Evolutionary conservation across 2,113 vertebrate genomes (phyloP), one percentile per base, ranked within the genome.

Genomic region (Podarcis muralis): DNA sequence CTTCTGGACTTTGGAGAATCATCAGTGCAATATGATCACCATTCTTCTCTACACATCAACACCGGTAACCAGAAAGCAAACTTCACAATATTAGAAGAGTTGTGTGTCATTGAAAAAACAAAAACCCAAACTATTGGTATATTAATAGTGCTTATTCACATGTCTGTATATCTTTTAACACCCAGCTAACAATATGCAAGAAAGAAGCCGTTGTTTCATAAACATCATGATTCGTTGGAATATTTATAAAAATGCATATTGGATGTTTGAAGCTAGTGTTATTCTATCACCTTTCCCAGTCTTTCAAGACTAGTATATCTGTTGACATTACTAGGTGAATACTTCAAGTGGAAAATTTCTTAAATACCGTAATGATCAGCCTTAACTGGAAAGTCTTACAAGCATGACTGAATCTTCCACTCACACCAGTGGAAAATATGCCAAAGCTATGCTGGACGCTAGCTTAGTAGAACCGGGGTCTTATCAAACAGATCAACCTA

Each of bases 201-300:
- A 80, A 32, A 78, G 2, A 89, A 81, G 43, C 23, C 88, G 68
- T 43, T 88, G 76, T 90, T 90, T 83, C 92, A 88, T 2, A 79
- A 91, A 91, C 62, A 13, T 90, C 57, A 9, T 85, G 1, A 86
- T 71, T 76, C 69, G 32, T 83, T 69, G 85, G 84, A 78, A 75
- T 66, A 69, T 76, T 89, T 76, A 53, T 87, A 78, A 69, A 82
- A 83, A 27, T 89, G 87, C 16, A 15, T 89, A 57, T 88, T 79
- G 75, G 65, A 91, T 93, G 32, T 87, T 59, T 91, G 69, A 65
- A 86, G 72, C 12, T 4, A 30, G 74, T 85, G 69, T 84, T 89
- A 91, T 89, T 78, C 87, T 81, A 78, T 88, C 92, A 88, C 57
- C 53, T 80, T 92, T 86, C 8, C 74, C 71, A 87, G 87, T 90